phyloP scores from a whole-genome alignment of 2,888 invertebrate species.

The Petrolisthes manimaculis region DNA sequence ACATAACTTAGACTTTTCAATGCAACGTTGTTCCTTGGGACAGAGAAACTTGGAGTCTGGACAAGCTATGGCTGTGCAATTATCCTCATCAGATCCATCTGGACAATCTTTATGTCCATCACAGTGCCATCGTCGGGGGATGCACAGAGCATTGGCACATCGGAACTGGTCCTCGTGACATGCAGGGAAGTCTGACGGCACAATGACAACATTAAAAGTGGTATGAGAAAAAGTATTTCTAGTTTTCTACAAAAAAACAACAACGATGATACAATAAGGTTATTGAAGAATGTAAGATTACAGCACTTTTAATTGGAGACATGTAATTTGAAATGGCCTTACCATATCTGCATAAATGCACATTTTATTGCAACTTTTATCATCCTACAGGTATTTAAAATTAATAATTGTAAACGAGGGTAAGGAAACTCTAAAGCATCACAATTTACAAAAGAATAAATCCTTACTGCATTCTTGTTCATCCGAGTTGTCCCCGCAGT shows the following conservation, averaged over 20 bases:
- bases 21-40: constrained; percentile 84
- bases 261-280: neutral
- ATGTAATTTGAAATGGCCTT: neutral
- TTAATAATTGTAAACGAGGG: no score
- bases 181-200: constrained; percentile 82
- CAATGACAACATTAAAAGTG: neutral
- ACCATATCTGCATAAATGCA: no score
- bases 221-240: no score
- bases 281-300: neutral
- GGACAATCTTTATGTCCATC: constrained; percentile 81
- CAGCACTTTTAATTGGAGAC: neutral
- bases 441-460: neutral
- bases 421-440: no score
- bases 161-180: constrained; percentile 93
- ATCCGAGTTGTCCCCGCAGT: constrained; percentile 78
- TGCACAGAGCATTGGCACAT: constrained; percentile 92
- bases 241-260: no score
- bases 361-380: no score
- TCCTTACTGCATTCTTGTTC: constrained; percentile 66
- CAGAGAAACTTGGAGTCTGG: constrained; percentile 93
- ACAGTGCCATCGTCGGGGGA: constrained; percentile 78
- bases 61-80: constrained; percentile 84
- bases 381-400: no score
- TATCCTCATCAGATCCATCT: constrained; percentile 89
- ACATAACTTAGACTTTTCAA: constrained; percentile 87